Evolutionary conservation across 2,888 invertebrate genomes (phyloP), one percentile per base, ranked within the genome.

Genomic region (Xiphydria camelus): DNA sequence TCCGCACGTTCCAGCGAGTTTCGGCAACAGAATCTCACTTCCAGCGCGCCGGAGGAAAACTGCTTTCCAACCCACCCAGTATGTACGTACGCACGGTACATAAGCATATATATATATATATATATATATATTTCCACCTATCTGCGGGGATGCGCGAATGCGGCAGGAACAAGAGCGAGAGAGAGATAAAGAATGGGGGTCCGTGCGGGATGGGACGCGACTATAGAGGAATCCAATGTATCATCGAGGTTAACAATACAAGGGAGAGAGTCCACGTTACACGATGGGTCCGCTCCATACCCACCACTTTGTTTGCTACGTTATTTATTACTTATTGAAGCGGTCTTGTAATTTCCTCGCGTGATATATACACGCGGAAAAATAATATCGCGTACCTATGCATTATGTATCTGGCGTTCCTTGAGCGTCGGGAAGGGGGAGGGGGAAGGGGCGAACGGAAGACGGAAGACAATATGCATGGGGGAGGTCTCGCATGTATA

Each of bases 301-400:
- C 51, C 45, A 36, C 53, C 51, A 58, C 54, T 61, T 58, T 54
- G 55, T 59, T 59, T 56, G 39, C 21, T 37, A 20, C 43, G 61
- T 66, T 66, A 68, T 68, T 66, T 68, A 66, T 68, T 64, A 66
- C 65, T 68, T 62, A 66, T 64, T 59, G 68, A 66, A 65, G 62
- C 59, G 57, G 53, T 52, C 57, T 62, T 57, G 63, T 62, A 64
- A 66, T 68, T 68, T 66, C 57, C 65, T 63, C 43, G 55, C 55
- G 49, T 64, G 66, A 66, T 63, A 58, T 62, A 66, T 34, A 15
- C 50, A 45, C 48, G 41, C 47, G 59, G 61, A 64, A 65, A 65
- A 66, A 66, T 65, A 66, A 67, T 65, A 66, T 58, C 59, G 51
- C 51, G 39, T 53, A 38, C 49, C 53, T 50, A 61, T 64, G 61